Conservation (phyloP, 2,888 invertebrate genomes). For the Hemicrepidius hirtus region DNA sequence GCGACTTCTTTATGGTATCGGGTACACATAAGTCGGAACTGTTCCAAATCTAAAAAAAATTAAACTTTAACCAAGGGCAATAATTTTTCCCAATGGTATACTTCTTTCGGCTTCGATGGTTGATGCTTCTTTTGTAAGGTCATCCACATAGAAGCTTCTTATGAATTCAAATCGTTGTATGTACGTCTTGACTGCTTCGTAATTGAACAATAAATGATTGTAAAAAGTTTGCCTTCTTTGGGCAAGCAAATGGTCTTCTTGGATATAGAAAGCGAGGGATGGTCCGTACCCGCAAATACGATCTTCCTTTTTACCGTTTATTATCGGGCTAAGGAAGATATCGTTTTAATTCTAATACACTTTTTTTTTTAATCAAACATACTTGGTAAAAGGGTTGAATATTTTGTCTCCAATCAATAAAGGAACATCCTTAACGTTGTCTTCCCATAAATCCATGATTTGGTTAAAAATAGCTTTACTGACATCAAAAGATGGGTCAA, state of each 20-base stretch:
- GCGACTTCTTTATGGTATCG: conserved; percentile 82
- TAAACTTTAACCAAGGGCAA: too few relatives aligned
- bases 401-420: conserved; percentile 82
- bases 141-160: conserved; percentile 81
- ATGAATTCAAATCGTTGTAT: conserved; percentile 80
- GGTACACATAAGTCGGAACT: conserved; percentile 80
- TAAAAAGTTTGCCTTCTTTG: conserved; percentile 76
- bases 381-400: conserved; percentile 85
- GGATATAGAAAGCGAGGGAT: conserved; percentile 80
- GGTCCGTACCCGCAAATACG: conserved; percentile 85
- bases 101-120: conserved; percentile 78
- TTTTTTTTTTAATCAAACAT: conserved; percentile 56
- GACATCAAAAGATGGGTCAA: conserved; percentile 79
- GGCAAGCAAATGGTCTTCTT: conserved; percentile 74
- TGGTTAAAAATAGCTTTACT: conserved; percentile 77
- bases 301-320: conserved; percentile 88
- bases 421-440: conserved; percentile 80
- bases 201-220: conserved; percentile 76
- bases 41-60: conserved; percentile 74
- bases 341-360: too few relatives aligned
- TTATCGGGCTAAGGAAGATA: conserved; percentile 81
- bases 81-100: too few relatives aligned
- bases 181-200: conserved; percentile 78
- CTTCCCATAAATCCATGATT: conserved; percentile 79
- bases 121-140: conserved; percentile 78